phyloP scores from a whole-genome alignment of 2,113 vertebrate species.

The Polypterus senegalus region DNA sequence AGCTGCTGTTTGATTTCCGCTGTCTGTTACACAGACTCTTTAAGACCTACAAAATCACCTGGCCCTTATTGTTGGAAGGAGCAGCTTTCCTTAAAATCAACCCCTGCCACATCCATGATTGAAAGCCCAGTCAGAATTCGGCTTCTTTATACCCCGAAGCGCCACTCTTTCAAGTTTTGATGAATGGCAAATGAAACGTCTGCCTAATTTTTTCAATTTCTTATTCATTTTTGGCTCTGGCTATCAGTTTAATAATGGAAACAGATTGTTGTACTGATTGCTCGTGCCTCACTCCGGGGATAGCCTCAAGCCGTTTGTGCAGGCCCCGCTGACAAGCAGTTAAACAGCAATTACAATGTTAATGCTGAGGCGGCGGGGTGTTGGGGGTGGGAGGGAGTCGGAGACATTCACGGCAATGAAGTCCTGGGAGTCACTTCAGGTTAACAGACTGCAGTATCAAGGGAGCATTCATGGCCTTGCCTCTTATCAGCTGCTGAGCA shows the following conservation, averaged over 20 bases:
- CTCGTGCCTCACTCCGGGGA: conserved; percentile 33
- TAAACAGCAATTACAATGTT: conserved; percentile 88
- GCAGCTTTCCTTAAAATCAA: too few relatives aligned
- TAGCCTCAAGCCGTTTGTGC: conserved; percentile 36
- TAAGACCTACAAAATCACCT: too few relatives aligned
- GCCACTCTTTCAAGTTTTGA: too few relatives aligned
- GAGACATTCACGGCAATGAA: conserved; percentile 24
- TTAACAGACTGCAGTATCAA: conserved; percentile 50
- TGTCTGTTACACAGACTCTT: too few relatives aligned
- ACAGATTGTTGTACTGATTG: conserved; percentile 42
- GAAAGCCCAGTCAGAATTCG: too few relatives aligned
- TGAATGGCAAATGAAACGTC: too few relatives aligned
- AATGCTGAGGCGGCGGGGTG: conserved; percentile 65
- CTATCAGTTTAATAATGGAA: conserved; percentile 44
- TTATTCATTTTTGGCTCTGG: conserved; percentile 27
- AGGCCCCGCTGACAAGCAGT: conserved; percentile 43
- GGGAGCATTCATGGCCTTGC: conserved; percentile 34
- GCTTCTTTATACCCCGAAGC: too few relatives aligned
- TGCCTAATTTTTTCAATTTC: conserved; percentile 10
- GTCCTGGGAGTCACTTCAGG: conserved; percentile 49
- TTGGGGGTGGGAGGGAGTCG: conserved; percentile 20
- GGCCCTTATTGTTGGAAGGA: too few relatives aligned
- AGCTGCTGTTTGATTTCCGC: neutral
- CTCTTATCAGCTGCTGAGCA: conserved; percentile 44
- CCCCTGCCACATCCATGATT: too few relatives aligned